Conservation (phyloP, 2,113 vertebrate genomes). For the Lates calcarifer region DNA sequence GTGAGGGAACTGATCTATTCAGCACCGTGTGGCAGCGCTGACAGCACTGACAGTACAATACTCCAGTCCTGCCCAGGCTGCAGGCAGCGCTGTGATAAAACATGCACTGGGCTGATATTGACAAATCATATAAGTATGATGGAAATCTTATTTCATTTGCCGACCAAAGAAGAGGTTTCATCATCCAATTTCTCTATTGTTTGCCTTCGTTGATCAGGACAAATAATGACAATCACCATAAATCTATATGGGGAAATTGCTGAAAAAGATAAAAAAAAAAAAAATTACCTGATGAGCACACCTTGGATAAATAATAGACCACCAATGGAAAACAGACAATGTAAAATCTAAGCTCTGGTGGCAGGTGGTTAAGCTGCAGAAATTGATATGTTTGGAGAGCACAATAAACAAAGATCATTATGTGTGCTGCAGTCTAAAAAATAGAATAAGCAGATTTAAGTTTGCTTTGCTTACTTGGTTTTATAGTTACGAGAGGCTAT, state of each 20-base stretch:
- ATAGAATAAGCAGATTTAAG: too few relatives aligned
- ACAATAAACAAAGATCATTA: not conserved
- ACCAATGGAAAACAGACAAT: not conserved
- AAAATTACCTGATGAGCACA: not conserved
- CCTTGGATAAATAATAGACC: not conserved
- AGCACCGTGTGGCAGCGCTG: slow-evolving; percentile 10
- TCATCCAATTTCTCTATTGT: not conserved
- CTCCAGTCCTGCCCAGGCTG: not conserved
- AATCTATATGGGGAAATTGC: not conserved
- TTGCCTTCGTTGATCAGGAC: too few relatives aligned
- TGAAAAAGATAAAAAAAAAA: not conserved
- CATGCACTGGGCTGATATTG: not conserved
- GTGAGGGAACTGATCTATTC: not conserved
- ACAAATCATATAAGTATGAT: not conserved
- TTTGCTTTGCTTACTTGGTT: not conserved
- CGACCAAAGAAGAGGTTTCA: not conserved
- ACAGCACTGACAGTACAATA: not conserved
- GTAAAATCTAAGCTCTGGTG: not conserved
- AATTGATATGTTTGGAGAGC: not conserved
- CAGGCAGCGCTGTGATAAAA: not conserved
- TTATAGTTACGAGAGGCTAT: not conserved
- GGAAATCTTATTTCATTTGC: not conserved
- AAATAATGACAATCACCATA: not conserved
- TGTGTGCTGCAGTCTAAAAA: not conserved
- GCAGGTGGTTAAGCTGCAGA: not conserved